These are phyloP conservation scores for Furcula furcula DNA, from an alignment of 2,888 invertebrate species.

Conservation along the genomic window DNA sequence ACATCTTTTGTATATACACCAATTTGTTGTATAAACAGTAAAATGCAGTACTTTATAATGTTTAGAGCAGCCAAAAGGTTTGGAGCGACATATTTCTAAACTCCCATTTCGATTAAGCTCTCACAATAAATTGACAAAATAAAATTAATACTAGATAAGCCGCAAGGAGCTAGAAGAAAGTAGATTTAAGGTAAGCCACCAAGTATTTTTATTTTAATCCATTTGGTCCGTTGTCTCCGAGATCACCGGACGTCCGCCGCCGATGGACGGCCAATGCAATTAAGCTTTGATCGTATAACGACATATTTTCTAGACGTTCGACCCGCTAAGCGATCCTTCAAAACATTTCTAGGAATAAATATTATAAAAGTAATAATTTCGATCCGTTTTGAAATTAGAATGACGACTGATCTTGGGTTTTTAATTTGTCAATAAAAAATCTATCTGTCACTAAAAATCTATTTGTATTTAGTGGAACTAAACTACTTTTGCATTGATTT, in stretches of 20 bases:
- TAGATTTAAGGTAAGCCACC: slow-evolving; percentile 37
- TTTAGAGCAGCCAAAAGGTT: too few relatives aligned
- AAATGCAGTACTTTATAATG: too few relatives aligned
- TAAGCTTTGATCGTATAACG: slow-evolving; percentile 75
- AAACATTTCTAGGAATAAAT: not conserved
- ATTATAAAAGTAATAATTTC: not conserved
- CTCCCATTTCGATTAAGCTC: too few relatives aligned
- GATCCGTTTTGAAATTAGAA: not conserved
- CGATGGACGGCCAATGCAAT: slow-evolving; percentile 70
- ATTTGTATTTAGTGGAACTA: too few relatives aligned
- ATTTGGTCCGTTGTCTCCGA: slow-evolving; percentile 60
- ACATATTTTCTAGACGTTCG: slow-evolving; percentile 63
- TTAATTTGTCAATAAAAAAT: too few relatives aligned
- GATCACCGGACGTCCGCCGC: slow-evolving; percentile 66
- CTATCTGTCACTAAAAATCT: not conserved
- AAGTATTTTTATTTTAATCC: slow-evolving; percentile 69
- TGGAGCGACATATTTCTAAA: too few relatives aligned
- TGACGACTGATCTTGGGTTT: too few relatives aligned
- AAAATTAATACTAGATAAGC: not conserved
- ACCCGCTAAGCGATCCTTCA: slow-evolving; percentile 27
- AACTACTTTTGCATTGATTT: too few relatives aligned
- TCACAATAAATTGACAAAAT: not conserved
- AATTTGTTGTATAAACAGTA: too few relatives aligned
- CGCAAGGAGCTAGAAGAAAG: slow-evolving; percentile 17
- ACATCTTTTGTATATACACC: too few relatives aligned